These are phyloP conservation scores for Kuschelorhynchus macadamiae DNA, from an alignment of 2,888 invertebrate genomes.

Conservation along the genomic window DNA sequence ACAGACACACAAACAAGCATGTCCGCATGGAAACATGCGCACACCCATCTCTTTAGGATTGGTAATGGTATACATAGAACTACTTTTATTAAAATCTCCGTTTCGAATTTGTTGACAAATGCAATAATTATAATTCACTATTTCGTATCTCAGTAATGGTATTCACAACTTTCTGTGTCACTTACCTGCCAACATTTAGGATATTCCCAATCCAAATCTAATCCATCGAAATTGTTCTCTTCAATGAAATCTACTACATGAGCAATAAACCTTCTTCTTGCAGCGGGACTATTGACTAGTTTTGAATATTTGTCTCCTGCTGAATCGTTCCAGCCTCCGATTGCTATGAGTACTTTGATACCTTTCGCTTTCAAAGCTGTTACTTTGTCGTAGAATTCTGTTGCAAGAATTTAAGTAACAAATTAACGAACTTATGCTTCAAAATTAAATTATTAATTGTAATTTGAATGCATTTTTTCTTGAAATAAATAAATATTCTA, in stretches of 20 bases:
- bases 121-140: too few relatives aligned
- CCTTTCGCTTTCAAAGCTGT: slow-evolving; percentile 80
- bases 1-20: too few relatives aligned
- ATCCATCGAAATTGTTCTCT: slow-evolving; percentile 87
- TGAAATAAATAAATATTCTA: background rate
- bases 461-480: too few relatives aligned
- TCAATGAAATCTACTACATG: slow-evolving; percentile 85
- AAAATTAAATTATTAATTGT: too few relatives aligned
- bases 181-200: slow-evolving; percentile 90
- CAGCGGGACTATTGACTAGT: slow-evolving; percentile 80
- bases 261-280: slow-evolving; percentile 80
- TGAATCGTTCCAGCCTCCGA: slow-evolving; percentile 97
- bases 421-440: too few relatives aligned
- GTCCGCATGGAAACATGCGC: too few relatives aligned
- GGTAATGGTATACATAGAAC: too few relatives aligned
- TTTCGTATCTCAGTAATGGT: too few relatives aligned
- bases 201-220: slow-evolving; percentile 96
- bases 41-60: too few relatives aligned
- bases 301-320: slow-evolving; percentile 90
- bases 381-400: slow-evolving; percentile 90
- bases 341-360: slow-evolving; percentile 86
- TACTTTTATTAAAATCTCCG: too few relatives aligned
- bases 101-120: too few relatives aligned
- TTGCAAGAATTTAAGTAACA: slow-evolving; percentile 53
- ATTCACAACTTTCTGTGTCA: too few relatives aligned